Conservation (phyloP, 2,888 invertebrate genomes). For the Lithosia quadra region DNA sequence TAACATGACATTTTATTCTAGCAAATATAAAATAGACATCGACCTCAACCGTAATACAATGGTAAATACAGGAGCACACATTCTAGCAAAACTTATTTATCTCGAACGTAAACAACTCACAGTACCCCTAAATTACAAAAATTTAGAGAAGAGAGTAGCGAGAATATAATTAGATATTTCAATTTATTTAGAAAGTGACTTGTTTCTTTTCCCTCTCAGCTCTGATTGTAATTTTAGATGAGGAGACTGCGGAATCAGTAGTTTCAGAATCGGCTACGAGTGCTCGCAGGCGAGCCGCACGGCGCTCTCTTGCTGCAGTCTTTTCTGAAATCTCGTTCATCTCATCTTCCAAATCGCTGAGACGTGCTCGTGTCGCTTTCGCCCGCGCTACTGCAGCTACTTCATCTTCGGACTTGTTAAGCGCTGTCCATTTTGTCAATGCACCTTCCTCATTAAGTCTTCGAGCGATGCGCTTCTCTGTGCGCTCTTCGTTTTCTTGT, state of each 20-base stretch:
- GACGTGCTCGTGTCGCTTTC: conserved; percentile 88
- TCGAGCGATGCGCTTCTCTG: conserved; percentile 80
- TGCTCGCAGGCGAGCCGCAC: conserved; percentile 90
- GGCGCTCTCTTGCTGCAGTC: conserved; percentile 90
- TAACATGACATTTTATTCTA: conserved; percentile 74
- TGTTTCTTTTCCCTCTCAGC: conserved; percentile 82
- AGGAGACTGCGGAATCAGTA: conserved; percentile 67
- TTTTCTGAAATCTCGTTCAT: conserved; percentile 91
- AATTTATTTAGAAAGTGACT: conserved; percentile 77
- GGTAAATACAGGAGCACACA: conserved; percentile 77
- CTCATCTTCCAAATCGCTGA: conserved; percentile 91
- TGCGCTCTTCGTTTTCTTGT: conserved; percentile 81
- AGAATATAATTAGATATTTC: conserved; percentile 37
- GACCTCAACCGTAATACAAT: conserved; percentile 69
- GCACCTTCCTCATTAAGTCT: conserved; percentile 75
- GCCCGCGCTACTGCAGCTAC: conserved; percentile 89
- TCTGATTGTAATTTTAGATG: conserved; percentile 76
- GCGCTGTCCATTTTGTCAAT: conserved; percentile 89
- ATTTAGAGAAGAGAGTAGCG: conserved; percentile 60
- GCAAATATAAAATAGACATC: conserved; percentile 79
- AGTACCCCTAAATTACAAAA: conserved; percentile 51
- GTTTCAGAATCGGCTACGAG: conserved; percentile 88
- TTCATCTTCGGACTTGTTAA: conserved; percentile 82
- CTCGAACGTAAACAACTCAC: conserved; percentile 56
- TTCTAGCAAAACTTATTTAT: conserved; percentile 73